A percentile compares a stretch with the other conserved stretches of the same genome.
These are phyloP conservation scores for Drosophila buzzatii DNA, from an alignment of 2,888 invertebrate species.

Conservation along the genomic window DNA sequence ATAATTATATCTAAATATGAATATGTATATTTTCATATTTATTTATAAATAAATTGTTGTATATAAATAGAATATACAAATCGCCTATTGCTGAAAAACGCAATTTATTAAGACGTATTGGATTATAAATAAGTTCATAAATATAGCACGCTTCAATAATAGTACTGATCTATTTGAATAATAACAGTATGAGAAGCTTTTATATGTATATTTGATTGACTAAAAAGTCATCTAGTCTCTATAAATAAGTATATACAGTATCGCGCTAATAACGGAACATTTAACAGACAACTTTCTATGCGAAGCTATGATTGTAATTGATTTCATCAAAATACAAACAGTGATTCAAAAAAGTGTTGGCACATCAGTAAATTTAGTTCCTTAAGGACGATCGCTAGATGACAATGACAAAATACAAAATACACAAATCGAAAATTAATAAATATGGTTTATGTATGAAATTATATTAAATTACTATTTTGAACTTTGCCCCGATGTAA, in stretches of 20 bases:
- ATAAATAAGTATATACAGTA: not conserved
- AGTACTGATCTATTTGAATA: not conserved
- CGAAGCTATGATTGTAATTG: not conserved
- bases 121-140: slow-evolving; percentile 9
- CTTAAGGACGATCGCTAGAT: not conserved
- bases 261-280: not conserved
- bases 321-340: slow-evolving; percentile 9
- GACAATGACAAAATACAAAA: not conserved
- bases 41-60: slow-evolving; percentile 3
- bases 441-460: not conserved
- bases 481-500: not conserved
- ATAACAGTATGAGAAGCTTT: not conserved
- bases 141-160: slow-evolving; percentile 4
- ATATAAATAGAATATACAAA: slow-evolving; percentile 3
- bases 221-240: not conserved
- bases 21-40: not conserved
- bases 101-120: slow-evolving; percentile 2
- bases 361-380: not conserved
- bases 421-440: not conserved
- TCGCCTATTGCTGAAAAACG: not conserved
- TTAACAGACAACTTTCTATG: slow-evolving; percentile 1
- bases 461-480: not conserved
- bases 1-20: not conserved
- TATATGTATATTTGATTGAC: not conserved
- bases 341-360: not conserved